A percentile compares a stretch with the other conserved stretches of the same genome.
Conservation (phyloP, 2,888 invertebrate genomes). For the Drosophila anceps region DNA sequence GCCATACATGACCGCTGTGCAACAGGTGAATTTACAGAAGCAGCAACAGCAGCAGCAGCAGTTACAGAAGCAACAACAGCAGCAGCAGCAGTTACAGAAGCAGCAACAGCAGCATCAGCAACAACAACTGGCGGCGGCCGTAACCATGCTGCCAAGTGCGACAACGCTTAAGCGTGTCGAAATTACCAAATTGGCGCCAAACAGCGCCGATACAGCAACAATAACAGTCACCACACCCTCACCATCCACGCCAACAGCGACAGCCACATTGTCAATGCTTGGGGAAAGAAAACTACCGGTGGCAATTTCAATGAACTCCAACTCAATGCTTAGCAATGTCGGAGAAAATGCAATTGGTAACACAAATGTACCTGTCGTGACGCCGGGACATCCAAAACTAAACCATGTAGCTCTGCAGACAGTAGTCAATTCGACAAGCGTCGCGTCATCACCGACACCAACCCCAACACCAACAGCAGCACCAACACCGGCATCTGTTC, state of each 20-base stretch:
- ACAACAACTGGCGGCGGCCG: constrained; percentile 82
- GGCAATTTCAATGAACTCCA: constrained; percentile 42
- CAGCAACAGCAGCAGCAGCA: constrained; percentile 15
- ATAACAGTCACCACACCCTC: constrained; percentile 41
- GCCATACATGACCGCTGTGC: constrained; percentile 82
- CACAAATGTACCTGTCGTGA: constrained; percentile 22
- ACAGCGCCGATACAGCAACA: constrained; percentile 48
- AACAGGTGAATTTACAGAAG: constrained; percentile 71
- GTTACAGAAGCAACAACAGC: constrained; percentile 43
- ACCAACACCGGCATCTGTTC: constrained; percentile 55
- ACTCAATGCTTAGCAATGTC: constrained; percentile 45
- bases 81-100: constrained; percentile 79
- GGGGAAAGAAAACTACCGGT: constrained; percentile 66
- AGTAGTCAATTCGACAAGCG: constrained; percentile 17
- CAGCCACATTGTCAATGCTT: constrained; percentile 55
- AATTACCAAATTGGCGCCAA: constrained; percentile 62
- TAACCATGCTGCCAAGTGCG: constrained; percentile 86
- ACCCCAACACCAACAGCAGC: neutral
- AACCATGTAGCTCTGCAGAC: constrained; percentile 38
- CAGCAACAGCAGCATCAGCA: constrained; percentile 79
- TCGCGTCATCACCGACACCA: constrained; percentile 51
- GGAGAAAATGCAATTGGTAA: constrained; percentile 31
- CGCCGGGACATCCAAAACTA: constrained; percentile 25
- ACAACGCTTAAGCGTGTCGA: constrained; percentile 81
- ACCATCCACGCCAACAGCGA: constrained; percentile 33